Percentiles rank a stretch among this genome's conserved stretches.
These are phyloP conservation scores for Drosophila leontia DNA, from an alignment of 1,140 invertebrate species.

Conservation along the genomic window DNA sequence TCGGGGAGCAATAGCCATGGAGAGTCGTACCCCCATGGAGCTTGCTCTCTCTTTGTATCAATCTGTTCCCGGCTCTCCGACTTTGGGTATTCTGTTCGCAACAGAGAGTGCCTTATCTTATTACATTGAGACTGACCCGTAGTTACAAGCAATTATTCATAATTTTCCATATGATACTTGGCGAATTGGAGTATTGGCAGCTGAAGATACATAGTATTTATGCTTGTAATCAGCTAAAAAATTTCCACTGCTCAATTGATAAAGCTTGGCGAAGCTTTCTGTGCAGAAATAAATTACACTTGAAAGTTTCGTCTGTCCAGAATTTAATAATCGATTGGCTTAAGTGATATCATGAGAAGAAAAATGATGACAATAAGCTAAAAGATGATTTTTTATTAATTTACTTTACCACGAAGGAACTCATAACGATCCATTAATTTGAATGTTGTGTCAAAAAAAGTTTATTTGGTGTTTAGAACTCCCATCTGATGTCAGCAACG, in stretches of 20 bases:
- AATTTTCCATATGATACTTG: slow-evolving; percentile 33
- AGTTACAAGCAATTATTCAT: slow-evolving; percentile 27
- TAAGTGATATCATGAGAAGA: background rate
- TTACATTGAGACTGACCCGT: background rate
- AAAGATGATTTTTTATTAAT: background rate
- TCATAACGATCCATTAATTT: no score
- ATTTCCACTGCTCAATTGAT: slow-evolving; percentile 72
- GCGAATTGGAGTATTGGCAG: slow-evolving; percentile 27
- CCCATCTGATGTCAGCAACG: no score
- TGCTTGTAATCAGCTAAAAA: slow-evolving; percentile 56
- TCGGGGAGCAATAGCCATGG: background rate
- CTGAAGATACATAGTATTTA: slow-evolving; percentile 6
- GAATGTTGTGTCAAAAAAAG: no score
- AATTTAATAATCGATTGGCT: slow-evolving; percentile 12
- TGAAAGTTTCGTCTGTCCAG: slow-evolving; percentile 19
- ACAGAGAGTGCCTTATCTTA: slow-evolving; percentile 3
- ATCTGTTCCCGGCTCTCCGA: slow-evolving; percentile 5
- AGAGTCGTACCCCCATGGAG: slow-evolving; percentile 22
- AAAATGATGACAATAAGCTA: background rate
- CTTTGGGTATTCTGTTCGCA: background rate
- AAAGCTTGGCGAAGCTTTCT: slow-evolving; percentile 41
- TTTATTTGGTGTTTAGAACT: no score
- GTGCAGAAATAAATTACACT: slow-evolving; percentile 9
- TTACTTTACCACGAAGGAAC: background rate
- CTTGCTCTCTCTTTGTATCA: slow-evolving; percentile 3